Evolutionary conservation across 2,113 vertebrate species (phyloP).

Genomic region (Chelonoidis abingdonii): DNA sequence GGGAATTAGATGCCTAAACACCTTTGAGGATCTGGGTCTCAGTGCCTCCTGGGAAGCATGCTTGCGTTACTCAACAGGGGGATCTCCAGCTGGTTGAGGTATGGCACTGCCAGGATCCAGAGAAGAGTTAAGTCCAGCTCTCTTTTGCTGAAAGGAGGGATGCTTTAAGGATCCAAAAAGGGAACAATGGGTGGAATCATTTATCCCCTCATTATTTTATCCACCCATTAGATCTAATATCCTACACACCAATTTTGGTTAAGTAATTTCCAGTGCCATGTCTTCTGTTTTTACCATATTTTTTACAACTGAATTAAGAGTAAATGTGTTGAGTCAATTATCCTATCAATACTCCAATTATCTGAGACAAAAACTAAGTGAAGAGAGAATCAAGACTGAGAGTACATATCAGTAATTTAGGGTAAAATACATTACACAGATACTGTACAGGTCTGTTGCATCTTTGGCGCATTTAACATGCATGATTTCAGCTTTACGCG

Average conservation of each 20-base stretch:
- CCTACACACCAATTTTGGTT: background rate
- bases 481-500: no score
- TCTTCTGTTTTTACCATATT: background rate
- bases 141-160: background rate
- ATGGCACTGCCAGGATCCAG: accelerated
- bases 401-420: background rate
- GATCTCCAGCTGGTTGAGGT: background rate
- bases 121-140: background rate
- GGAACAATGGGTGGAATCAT: background rate
- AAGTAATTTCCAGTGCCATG: background rate
- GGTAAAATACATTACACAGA: background rate
- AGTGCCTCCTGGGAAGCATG: background rate
- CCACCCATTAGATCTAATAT: background rate
- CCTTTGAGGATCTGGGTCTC: no score
- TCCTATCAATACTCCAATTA: background rate
- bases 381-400: background rate
- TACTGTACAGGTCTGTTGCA: no score
- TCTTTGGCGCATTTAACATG: no score
- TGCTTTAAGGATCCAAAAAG: background rate
- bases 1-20: no score
- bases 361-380: background rate
- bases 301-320: background rate
- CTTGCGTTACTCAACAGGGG: background rate
- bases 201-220: background rate
- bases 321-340: background rate